Evolutionary conservation across 2,888 invertebrate genomes (phyloP).

Genomic region (Eilema griseolum): DNA sequence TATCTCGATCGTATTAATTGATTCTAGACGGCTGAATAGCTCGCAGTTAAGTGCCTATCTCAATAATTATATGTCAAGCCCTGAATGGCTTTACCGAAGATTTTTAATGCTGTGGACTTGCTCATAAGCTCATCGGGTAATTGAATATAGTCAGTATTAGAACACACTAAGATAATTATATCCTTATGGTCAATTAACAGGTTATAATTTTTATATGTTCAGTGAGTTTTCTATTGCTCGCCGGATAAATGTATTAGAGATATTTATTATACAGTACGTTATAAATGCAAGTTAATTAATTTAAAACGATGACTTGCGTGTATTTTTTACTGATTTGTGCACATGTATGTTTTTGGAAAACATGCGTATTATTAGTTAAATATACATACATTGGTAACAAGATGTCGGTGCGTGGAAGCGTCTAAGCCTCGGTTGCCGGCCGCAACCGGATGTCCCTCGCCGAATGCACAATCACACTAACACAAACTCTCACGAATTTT

Average conservation of each 20-base stretch:
- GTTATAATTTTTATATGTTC: slow-evolving; percentile 6
- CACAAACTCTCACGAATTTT: slow-evolving; percentile 86
- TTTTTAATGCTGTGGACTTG: background rate
- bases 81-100: background rate
- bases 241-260: slow-evolving; percentile 15
- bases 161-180: slow-evolving; percentile 4
- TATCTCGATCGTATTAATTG: slow-evolving; percentile 19
- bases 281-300: slow-evolving; percentile 9
- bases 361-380: slow-evolving; percentile 9
- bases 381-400: slow-evolving; percentile 15
- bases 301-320: slow-evolving; percentile 13
- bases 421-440: slow-evolving; percentile 33
- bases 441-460: slow-evolving; percentile 81
- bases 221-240: background rate
- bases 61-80: slow-evolving; percentile 46
- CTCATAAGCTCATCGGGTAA: background rate
- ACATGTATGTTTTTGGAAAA: slow-evolving; percentile 10
- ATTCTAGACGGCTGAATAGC: slow-evolving; percentile 52
- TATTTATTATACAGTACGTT: background rate
- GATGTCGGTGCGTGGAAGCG: slow-evolving; percentile 9
- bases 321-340: slow-evolving; percentile 7
- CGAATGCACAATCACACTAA: slow-evolving; percentile 85
- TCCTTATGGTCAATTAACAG: slow-evolving; percentile 3
- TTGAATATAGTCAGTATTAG: background rate
- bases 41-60: slow-evolving; percentile 48